Percentiles rank a stretch among this genome's conserved stretches.
Evolutionary conservation across 2,888 invertebrate species (phyloP).

Genomic region (Cryptus viduatorius): DNA sequence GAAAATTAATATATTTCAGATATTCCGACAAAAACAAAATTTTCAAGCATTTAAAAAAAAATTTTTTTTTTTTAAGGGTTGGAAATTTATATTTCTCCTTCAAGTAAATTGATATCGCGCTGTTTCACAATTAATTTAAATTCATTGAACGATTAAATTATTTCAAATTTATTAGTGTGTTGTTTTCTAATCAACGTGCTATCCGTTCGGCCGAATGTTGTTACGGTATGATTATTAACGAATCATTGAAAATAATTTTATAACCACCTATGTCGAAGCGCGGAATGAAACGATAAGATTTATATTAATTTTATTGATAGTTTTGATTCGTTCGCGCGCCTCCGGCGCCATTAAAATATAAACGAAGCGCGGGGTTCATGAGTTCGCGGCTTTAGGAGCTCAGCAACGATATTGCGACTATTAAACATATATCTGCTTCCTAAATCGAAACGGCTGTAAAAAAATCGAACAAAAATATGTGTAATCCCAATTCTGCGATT

Average conservation of each 20-base stretch:
- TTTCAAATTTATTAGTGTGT: neutral
- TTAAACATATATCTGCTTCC: neutral
- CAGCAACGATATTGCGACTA: constrained; percentile 5
- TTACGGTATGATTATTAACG: constrained; percentile 1
- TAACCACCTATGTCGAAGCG: constrained; percentile 28
- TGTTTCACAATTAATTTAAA: neutral
- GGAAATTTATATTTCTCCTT: neutral
- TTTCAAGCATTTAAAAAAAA: neutral
- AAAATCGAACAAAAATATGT: neutral
- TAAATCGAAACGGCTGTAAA: neutral
- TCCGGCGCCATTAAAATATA: constrained; percentile 52
- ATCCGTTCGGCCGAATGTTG: neutral
- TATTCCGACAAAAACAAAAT: neutral
- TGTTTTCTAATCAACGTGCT: constrained; percentile 13
- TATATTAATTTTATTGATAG: constrained; percentile 57
- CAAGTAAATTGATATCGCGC: neutral
- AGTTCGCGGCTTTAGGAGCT: constrained; percentile 25
- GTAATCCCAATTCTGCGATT: too few relatives aligned
- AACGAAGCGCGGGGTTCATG: constrained; percentile 33
- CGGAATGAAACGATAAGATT: constrained; percentile 47
- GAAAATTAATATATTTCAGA: neutral
- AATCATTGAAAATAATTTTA: constrained; percentile 26
- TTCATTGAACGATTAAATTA: neutral
- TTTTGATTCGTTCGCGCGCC: constrained; percentile 42
- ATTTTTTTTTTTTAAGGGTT: neutral